A percentile compares a stretch with the other conserved stretches of the same genome.
Evolutionary conservation across 1,140 invertebrate genomes (phyloP).

Genomic region (Rhopalosiphum padi): DNA sequence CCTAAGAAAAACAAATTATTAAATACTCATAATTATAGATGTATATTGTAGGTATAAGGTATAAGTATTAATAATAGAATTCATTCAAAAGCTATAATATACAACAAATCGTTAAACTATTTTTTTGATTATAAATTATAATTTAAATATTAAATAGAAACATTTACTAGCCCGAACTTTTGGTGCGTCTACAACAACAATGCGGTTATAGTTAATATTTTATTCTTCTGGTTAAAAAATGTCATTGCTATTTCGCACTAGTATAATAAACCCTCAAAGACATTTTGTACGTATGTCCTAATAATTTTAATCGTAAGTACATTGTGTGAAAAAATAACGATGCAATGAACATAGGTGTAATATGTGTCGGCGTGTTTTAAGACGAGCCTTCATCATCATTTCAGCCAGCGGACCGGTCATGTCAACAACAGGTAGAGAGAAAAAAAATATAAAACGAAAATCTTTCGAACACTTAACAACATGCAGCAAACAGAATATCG

Average conservation of each 20-base stretch:
- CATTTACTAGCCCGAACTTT: too few relatives aligned
- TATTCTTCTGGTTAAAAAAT: not conserved
- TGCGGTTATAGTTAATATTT: not conserved
- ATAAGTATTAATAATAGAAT: not conserved
- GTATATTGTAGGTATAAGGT: not conserved
- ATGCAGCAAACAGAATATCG: conserved; percentile 49
- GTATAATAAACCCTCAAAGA: not conserved
- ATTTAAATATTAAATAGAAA: too few relatives aligned
- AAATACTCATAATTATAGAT: not conserved
- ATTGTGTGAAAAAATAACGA: conserved; percentile 42
- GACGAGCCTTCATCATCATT: conserved; percentile 57
- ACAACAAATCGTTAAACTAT: too few relatives aligned
- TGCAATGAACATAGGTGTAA: conserved; percentile 53
- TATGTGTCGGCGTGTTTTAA: conserved; percentile 55
- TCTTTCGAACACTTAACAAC: conserved; percentile 57
- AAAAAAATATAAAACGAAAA: conserved; percentile 57
- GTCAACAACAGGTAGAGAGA: conserved; percentile 57
- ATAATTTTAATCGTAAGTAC: conserved; percentile 7
- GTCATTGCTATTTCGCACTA: not conserved
- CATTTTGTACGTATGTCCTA: not conserved
- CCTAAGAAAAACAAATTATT: not conserved
- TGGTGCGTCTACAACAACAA: not conserved
- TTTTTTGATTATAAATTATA: too few relatives aligned
- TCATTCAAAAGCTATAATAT: too few relatives aligned
- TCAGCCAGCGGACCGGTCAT: conserved; percentile 50